Evolutionary conservation across 2,888 invertebrate genomes (phyloP).

Genomic region (Euzophera pinguis): DNA sequence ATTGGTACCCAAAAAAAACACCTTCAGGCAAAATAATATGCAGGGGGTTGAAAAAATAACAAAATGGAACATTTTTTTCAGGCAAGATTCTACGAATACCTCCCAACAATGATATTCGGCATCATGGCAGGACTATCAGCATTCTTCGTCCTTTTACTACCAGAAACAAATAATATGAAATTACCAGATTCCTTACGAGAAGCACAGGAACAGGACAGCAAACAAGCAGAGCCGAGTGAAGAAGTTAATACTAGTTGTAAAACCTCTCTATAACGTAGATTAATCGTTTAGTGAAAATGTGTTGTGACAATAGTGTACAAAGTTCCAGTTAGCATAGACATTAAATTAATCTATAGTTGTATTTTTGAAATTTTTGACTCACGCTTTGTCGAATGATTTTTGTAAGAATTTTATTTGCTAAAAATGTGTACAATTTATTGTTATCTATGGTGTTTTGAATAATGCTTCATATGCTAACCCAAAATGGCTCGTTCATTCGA

Average conservation of each 20-base stretch:
- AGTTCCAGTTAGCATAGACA: not conserved
- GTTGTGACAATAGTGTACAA: not conserved
- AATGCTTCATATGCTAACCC: too few species aligned
- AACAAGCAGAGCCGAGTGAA: constrained; percentile 25
- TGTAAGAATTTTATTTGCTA: too few species aligned
- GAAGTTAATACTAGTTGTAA: constrained; percentile 38
- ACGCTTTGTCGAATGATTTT: too few species aligned
- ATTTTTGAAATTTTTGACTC: too few species aligned
- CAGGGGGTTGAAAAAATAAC: too few species aligned
- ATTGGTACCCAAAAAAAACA: too few species aligned
- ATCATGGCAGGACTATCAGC: constrained; percentile 77
- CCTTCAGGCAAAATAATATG: too few species aligned
- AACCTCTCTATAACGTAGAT: not conserved
- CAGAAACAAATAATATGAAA: constrained; percentile 81
- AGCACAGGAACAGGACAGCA: constrained; percentile 68
- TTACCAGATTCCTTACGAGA: constrained; percentile 82
- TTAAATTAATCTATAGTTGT: not conserved
- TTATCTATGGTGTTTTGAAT: too few species aligned
- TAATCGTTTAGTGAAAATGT: not conserved
- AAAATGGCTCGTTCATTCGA: too few species aligned
- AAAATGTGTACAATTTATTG: too few species aligned
- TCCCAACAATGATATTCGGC: constrained; percentile 81
- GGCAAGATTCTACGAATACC: constrained; percentile 64
- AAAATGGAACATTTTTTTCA: constrained; percentile 30
- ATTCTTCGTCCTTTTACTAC: constrained; percentile 76